Base-by-base conservation (phyloP, 2,888 invertebrate species). In the Geotrupes spiniger region DNA sequence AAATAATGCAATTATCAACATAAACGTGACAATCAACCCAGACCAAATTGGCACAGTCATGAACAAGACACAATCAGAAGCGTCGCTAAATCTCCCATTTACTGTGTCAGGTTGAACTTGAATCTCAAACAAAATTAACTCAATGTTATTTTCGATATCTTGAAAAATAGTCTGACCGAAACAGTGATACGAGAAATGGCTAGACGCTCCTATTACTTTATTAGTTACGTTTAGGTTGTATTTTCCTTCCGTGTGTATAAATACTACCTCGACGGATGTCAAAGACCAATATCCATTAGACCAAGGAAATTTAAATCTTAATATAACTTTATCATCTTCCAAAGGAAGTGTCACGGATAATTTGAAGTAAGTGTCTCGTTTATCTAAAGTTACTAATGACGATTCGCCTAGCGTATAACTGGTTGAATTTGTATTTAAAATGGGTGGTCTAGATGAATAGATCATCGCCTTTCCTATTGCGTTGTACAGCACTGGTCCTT, bases 11-110 rank as follows among this genome's bases (percentile, higher is more conserved):
- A 78, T 56, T 8, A 79, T 74, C 42, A 89, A 70, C 44, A 89
- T 73, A 2, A 78, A 62, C 0, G 81, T 77, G 2, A 84, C 79
- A 56, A 89, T 77, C 41, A 90, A 71, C 8, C 85, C 87, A 63
- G 84, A 83, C 83, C 84, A 87, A 57, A 89, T 87, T 1, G 85
- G 84, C 27, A 78, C 77, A 0, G 86, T 84, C 63, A 87, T 88
- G 68, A 87, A 89, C n/a, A 81, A 78, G 2, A 83, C 78, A 62
- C 88, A 89, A 63, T 89, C 85, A 63, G 83, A 83, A 1, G 81
- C 77, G 54, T 80, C 78, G 17, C 70, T 69, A 61, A 86, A 84
- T 39, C 62, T 63, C 1, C 57, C 57, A 36, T 59, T 63, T 6
- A 57, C 60, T 1, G 72, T 62, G 58, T 76, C 73, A 10, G 76